Base-by-base conservation (phyloP, 1,140 invertebrate species). In the Polypedilum vanderplanki region DNA sequence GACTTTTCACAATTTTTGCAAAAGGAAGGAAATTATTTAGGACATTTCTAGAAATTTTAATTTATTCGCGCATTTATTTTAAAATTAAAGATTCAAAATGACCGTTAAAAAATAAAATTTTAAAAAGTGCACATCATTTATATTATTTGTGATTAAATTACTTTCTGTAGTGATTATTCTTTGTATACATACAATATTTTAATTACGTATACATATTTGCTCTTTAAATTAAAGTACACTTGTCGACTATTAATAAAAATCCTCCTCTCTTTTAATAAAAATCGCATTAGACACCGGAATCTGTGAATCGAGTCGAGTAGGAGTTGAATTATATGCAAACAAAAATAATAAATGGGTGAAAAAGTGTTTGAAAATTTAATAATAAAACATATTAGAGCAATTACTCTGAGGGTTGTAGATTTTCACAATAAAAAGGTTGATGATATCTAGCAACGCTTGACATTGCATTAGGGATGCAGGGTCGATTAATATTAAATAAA, bases 401-500 rank as follows among this genome's bases (percentile, higher is more conserved):
- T 70, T 70, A 70, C 9, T 33, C 18, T 18, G 20, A 70, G 65
- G 65, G 65, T 20, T 70, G 65, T 18, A 70, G 20, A 18, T 20
- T 33, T 33, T 33, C 24, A 18, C 65, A 70, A 57, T 57, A 57
- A 46, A 57, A 57, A n/a, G 46, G 24, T 33, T 57, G 46, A 57
- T 57, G 46, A 57, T 57, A 57, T 57, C 24, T 57, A 12, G 46
- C 17, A 70, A 20, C 17, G 20, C 65, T 70, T 70, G 65, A 18
- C 18, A 70, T 70, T 22, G 17, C n/a, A 70, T 18, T n/a, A 70
- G 65, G 65, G 65, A 70, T 70, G 65, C 17, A 70, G 65, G 65
- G 65, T 70, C 65, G 65, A 70, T 70, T 70, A 70, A 70, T 70
- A 70, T 70, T 18, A 70, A 70, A 70, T 70, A 70, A 70, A 70